These are phyloP conservation scores for Empidonax alnorum DNA, from an alignment of 2,113 vertebrate genomes.

Conservation along the genomic window DNA sequence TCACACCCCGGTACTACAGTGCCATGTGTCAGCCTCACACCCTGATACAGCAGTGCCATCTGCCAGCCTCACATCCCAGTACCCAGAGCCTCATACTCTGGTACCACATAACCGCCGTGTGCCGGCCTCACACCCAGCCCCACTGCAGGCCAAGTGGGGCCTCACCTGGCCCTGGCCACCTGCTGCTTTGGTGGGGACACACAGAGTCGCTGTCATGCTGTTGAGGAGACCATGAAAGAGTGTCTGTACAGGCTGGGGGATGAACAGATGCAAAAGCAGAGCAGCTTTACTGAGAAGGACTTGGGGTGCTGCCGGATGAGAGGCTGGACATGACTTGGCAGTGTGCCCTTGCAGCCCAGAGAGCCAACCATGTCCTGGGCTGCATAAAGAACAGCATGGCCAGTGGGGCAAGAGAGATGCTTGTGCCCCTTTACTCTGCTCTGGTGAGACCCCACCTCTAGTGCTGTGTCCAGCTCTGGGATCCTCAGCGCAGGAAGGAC, in stretches of 20 bases:
- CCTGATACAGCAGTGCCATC: too few species aligned
- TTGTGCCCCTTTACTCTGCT: background rate
- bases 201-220: too few species aligned
- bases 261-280: background rate
- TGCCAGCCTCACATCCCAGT: background rate
- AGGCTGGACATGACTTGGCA: rapidly evolving
- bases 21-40: background rate
- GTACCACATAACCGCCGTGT: rapidly evolving
- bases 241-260: too few species aligned
- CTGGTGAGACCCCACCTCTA: background rate
- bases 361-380: background rate
- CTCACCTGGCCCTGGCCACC: rapidly evolving
- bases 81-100: rapidly evolving
- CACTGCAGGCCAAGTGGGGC: background rate
- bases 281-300: background rate
- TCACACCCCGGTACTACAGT: background rate
- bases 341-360: background rate
- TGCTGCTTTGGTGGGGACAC: too few species aligned
- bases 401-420: background rate
- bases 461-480: background rate
- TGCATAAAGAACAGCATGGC: background rate
- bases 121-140: background rate
- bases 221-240: background rate
- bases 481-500: background rate
- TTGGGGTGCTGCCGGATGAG: background rate